Base-by-base conservation (phyloP, 2,113 vertebrate genomes). In the Eonycteris spelaea region DNA sequence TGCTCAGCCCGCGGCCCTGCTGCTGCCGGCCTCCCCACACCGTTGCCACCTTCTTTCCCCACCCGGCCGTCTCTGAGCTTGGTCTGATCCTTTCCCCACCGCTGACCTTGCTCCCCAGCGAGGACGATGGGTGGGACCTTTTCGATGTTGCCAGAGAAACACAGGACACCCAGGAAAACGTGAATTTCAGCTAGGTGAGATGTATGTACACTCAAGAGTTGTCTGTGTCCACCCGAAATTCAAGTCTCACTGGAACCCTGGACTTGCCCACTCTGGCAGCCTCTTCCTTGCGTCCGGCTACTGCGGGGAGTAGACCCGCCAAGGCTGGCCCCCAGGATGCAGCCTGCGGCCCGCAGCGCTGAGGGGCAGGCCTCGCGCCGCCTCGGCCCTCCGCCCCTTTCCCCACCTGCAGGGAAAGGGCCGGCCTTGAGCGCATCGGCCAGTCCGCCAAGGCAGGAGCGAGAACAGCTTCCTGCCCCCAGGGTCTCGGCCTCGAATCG, bases 391-490 rank as follows among this genome's bases (percentile, higher is more conserved):
- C 6, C 3, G 11, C 48, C 4, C 40, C 45, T 28, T 16, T 26
- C n/a, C 53, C 40, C 0, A 0, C 7, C 7, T 65, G 26, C 30
- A 11, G 61, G 40, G 14, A 14, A 73, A 57, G 5, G 1, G 6
- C 26, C 5, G 45, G n/a, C 59, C 13, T 16, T 28, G 2, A 15
- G 5, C 9, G 1, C 13, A 1, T 2, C 0, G 2, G 40, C 53
- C 14, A 33, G 22, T 6, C 13, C 1, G 0, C 40, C 5, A 5
- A 16, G 40, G 68, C 6, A 19, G 22, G 12, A 21, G 78, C 11
- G 40, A 71, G 28, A 26, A 9, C 19, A 45, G n/a, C 10, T 21
- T n/a, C 33, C 0, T 24, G 59, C 30, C 74, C 28, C 70, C 1
- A 0, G 19, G 5, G 2, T 12, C 33, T 82, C 18, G 0, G 51